Base-by-base conservation (phyloP, 2,113 vertebrate genomes). In the Mirounga angustirostris region DNA sequence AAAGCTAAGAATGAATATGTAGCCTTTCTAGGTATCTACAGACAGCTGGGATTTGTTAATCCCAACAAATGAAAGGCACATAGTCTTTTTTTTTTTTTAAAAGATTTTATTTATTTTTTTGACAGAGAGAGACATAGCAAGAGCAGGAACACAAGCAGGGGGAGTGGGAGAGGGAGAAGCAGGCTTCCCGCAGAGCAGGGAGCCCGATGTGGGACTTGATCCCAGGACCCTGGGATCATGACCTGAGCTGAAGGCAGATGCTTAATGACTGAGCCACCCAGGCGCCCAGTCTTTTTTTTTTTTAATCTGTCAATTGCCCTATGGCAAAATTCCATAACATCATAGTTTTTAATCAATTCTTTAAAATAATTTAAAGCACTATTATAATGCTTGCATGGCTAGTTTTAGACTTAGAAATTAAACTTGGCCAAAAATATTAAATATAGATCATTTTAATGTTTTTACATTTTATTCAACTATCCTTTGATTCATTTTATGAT, bases 381-480 rank as follows among this genome's bases (percentile, higher is more conserved):
- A 4, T 61, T 54, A 81, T 71, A 14, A 67, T 69, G 13, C 4
- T 36, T 30, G 3, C 5, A 52, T 5, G 19, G 43, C 22, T 18
- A 82, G 2, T 76, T 89, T 85, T 89, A 73, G 24, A 74, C 19
- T 56, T 91, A 65, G 33, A 96, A 91, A 94, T 36, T 56, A 82
- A 81, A 8, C 13, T 33, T 92, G 43, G 14, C 65, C 59, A 65
- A 76, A 61, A 71, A n/a, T 13, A 30, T 4, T 85, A 94, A 85
- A 50, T 89, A 9, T 59, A 56, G 22, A 43, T 46, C 24, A 83
- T 74, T 79, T 83, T 5, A 86, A 54, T 30, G 1, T 59, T 82
- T 96, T 69, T 33, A 59, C 46, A 52, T 46, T 93, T 54, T 40
- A 56, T 94, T 71, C 24, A 88, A n/a, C 2, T 18, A 12, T 28